Conservation (phyloP, 2,888 invertebrate species). For the Tribolium freemani region DNA sequence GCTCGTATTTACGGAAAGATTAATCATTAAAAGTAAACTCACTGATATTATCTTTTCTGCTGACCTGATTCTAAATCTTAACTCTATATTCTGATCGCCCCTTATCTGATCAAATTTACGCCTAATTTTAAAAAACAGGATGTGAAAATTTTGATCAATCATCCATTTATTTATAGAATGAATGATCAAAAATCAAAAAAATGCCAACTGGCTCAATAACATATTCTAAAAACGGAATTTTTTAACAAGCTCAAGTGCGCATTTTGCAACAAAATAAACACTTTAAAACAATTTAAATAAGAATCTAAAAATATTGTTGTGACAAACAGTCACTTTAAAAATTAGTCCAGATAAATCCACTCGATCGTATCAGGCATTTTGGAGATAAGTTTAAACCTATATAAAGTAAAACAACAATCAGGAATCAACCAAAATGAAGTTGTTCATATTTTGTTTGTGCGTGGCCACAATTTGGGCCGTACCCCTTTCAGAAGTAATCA, state of each 20-base stretch:
- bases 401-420: not conserved
- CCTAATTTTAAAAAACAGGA: too few relatives aligned
- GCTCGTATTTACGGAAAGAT: too few relatives aligned
- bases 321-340: not conserved
- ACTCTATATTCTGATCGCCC: too few relatives aligned
- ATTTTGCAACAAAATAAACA: not conserved
- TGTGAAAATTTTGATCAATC: not conserved
- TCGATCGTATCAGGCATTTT: not conserved
- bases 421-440: not conserved
- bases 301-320: not conserved
- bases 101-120: too few relatives aligned
- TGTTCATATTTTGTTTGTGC: not conserved
- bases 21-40: too few relatives aligned
- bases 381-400: not conserved
- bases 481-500: not conserved
- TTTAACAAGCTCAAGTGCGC: not conserved
- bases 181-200: not conserved
- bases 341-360: not conserved
- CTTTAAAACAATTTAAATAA: not conserved
- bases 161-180: not conserved
- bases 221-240: not conserved
- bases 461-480: not conserved
- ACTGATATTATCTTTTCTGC: too few relatives aligned
- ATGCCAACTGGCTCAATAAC: not conserved
- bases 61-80: too few relatives aligned